A percentile compares a stretch with the other conserved stretches of the same genome.
Conservation (phyloP, 1,140 invertebrate species). For the Sitobion miscanthi region DNA sequence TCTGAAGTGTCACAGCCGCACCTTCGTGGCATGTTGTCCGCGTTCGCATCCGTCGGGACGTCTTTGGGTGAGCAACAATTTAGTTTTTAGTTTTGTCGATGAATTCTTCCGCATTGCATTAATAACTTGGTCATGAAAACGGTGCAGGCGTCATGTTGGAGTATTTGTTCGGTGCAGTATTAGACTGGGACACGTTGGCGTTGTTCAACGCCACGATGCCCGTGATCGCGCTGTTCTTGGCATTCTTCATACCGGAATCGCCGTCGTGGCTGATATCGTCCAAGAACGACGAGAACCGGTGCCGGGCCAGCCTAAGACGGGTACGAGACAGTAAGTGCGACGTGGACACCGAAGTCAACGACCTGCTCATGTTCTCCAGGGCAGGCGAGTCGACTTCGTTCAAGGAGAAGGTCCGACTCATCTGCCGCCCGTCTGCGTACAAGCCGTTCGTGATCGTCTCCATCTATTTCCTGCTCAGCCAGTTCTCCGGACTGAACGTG, state of each 20-base stretch:
- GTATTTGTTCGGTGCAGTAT: constrained; percentile 69
- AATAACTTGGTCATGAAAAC: neutral
- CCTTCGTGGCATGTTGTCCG: constrained; percentile 71
- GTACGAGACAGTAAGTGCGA: constrained; percentile 72
- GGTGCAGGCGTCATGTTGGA: constrained; percentile 63
- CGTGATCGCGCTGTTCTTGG: constrained; percentile 67
- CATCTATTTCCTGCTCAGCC: constrained; percentile 75
- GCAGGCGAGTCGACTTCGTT: constrained; percentile 67
- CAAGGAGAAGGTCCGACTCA: constrained; percentile 67
- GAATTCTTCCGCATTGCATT: constrained; percentile 10
- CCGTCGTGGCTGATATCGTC: constrained; percentile 74
- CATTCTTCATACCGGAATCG: constrained; percentile 74
- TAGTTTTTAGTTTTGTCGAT: neutral
- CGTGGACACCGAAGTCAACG: constrained; percentile 70
- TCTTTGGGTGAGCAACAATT: constrained; percentile 59
- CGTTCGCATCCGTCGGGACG: constrained; percentile 68
- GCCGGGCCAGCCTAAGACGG: constrained; percentile 66
- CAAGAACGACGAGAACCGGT: constrained; percentile 69
- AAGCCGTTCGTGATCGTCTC: constrained; percentile 72
- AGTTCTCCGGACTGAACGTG: constrained; percentile 77
- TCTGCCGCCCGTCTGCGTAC: constrained; percentile 69
- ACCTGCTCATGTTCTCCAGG: constrained; percentile 69
- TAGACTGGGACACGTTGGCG: constrained; percentile 69
- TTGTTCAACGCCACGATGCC: constrained; percentile 69
- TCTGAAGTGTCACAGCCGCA: constrained; percentile 75